Conservation (phyloP, 2,113 vertebrate species). For the Phyllopteryx taeniolatus region DNA sequence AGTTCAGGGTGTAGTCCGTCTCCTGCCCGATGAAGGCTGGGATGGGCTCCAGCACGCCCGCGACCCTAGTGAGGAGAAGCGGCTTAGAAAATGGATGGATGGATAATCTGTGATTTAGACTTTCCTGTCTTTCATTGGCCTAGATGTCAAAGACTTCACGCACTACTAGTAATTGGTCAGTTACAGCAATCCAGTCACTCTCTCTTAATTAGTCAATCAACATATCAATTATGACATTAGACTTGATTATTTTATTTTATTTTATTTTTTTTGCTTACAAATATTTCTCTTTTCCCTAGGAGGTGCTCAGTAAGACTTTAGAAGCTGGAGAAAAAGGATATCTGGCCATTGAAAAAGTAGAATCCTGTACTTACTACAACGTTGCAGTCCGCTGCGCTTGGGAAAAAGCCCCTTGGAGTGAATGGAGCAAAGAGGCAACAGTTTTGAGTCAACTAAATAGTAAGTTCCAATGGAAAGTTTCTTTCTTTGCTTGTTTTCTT, state of each 20-base stretch:
- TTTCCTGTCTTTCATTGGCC: not conserved
- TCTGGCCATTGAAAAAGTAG: not conserved
- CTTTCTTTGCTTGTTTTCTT: too few relatives aligned
- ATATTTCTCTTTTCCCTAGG: not conserved
- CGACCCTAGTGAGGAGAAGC: too few relatives aligned
- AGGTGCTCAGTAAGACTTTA: not conserved
- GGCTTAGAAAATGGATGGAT: too few relatives aligned
- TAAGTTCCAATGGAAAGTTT: conserved; percentile 24
- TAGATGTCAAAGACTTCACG: not conserved
- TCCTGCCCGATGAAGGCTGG: too few relatives aligned
- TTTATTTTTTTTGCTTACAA: not conserved
- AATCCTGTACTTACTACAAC: conserved; percentile 51
- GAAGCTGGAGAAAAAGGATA: accelerated
- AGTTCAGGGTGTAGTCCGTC: too few relatives aligned
- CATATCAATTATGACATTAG: too few relatives aligned
- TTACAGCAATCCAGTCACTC: not conserved
- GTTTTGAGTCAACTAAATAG: conserved; percentile 44
- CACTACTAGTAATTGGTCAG: not conserved
- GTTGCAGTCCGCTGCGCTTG: conserved; percentile 53
- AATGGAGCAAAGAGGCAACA: conserved; percentile 46
- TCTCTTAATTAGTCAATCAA: too few relatives aligned
- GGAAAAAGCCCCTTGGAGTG: conserved; percentile 41
- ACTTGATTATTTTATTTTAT: too few relatives aligned
- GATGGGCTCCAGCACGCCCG: too few relatives aligned
- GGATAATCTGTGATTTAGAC: too few relatives aligned